phyloP scores from a whole-genome alignment of 2,113 vertebrate genomes.

The Spermophilus dauricus region DNA sequence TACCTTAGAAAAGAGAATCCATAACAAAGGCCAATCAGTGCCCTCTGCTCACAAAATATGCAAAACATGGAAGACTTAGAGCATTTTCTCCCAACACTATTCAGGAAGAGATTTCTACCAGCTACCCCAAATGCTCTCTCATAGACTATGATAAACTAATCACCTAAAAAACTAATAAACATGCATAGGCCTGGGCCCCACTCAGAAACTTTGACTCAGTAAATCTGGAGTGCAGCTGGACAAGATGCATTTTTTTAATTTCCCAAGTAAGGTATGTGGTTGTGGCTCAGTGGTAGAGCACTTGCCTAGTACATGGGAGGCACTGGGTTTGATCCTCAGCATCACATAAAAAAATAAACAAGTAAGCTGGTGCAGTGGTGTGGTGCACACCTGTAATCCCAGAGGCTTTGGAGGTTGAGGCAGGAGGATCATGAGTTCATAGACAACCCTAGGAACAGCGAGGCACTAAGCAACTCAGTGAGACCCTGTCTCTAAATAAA shows the following conservation, averaged over 20 bases:
- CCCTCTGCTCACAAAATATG: slow-evolving; percentile 9
- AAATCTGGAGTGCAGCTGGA: neutral
- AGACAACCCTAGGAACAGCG: no score
- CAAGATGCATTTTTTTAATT: neutral
- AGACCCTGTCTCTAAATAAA: no score
- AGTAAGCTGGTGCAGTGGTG: no score
- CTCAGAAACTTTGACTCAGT: neutral
- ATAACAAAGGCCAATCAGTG: slow-evolving; percentile 39
- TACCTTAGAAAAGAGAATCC: slow-evolving; percentile 1
- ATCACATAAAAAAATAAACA: no score
- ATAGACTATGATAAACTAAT: neutral
- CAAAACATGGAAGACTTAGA: neutral
- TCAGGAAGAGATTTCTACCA: slow-evolving; percentile 22
- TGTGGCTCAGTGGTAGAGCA: no score
- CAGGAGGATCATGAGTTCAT: no score
- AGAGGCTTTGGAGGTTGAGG: no score
- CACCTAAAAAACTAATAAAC: slow-evolving; percentile 32
- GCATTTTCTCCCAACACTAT: slow-evolving; percentile 6
- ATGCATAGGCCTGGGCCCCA: neutral
- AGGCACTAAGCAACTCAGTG: no score
- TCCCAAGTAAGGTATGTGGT: neutral
- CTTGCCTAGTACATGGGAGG: no score
- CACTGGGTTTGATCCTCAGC: no score
- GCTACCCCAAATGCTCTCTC: neutral
- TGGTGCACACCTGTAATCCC: no score